Conservation (phyloP, 2,797 vertebrate species). For the Lacerta viridis region DNA sequence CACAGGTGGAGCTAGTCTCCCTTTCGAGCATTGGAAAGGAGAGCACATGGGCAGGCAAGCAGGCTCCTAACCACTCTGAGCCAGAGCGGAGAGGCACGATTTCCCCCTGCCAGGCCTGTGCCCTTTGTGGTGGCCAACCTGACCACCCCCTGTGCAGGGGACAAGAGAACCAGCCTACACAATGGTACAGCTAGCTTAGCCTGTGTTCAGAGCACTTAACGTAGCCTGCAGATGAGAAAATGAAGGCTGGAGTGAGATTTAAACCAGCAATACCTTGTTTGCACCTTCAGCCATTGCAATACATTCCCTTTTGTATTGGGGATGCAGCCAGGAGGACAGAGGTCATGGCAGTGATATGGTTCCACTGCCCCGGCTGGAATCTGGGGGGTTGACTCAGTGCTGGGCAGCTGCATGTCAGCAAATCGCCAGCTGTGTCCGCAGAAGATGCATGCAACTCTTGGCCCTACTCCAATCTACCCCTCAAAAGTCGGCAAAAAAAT, state of each 20-base stretch:
- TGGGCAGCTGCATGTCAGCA: neutral
- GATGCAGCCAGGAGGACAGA: neutral
- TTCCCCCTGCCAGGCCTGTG: no score
- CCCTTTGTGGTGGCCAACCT: no score
- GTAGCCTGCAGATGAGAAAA: no score
- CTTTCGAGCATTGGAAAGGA: no score
- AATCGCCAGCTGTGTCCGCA: accelerated
- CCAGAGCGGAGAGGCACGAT: no score
- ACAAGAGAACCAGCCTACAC: neutral
- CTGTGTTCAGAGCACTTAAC: neutral
- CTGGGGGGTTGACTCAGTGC: neutral
- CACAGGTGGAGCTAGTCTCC: no score
- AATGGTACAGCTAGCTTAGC: neutral
- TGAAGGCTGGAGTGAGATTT: neutral
- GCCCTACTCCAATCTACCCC: no score
- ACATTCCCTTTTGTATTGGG: no score
- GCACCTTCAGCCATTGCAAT: neutral
- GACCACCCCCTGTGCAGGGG: no score
- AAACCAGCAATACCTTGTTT: neutral
- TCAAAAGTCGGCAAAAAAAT: neutral
- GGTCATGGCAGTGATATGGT: neutral
- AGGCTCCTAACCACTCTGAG: no score
- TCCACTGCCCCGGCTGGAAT: neutral
- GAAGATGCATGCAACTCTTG: neutral
- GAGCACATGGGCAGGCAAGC: no score